A percentile compares a stretch with the other conserved stretches of the same genome.
These are phyloP conservation scores for Dromius quadrimaculatus DNA, from an alignment of 2,888 invertebrate species.

Conservation along the genomic window DNA sequence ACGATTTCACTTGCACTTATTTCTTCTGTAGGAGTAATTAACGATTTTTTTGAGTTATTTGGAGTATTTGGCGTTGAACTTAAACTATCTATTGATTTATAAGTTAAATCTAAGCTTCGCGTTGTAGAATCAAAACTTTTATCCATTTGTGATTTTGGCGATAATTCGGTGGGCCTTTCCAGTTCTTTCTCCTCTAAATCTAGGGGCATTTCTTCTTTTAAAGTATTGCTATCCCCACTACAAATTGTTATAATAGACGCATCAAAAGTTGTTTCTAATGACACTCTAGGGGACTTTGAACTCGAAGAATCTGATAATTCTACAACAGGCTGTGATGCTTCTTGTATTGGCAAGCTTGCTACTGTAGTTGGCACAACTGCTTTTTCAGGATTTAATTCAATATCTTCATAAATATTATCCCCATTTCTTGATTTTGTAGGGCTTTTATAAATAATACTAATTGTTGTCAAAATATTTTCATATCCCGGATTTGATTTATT, in stretches of 20 bases:
- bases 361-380: conserved; percentile 71
- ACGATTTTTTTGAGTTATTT: conserved; percentile 42
- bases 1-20: conserved; percentile 63
- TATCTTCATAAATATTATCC: conserved; percentile 71
- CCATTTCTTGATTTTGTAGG: conserved; percentile 69
- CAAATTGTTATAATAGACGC: conserved; percentile 61
- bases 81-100: conserved; percentile 21
- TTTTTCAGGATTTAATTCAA: conserved; percentile 68
- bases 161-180: conserved; percentile 5
- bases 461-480: conserved; percentile 74
- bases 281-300: conserved; percentile 59
- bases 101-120: conserved; percentile 7
- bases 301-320: conserved; percentile 29
- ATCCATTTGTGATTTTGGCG: background rate
- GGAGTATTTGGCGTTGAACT: conserved; percentile 56
- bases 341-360: conserved; percentile 71
- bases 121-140: conserved; percentile 19
- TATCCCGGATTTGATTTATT: conserved; percentile 70
- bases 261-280: conserved; percentile 73
- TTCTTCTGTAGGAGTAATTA: conserved; percentile 59
- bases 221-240: conserved; percentile 52
- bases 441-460: conserved; percentile 79
- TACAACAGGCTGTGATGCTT: conserved; percentile 70
- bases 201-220: conserved; percentile 26
- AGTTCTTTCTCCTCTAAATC: background rate